Evolutionary conservation across 1,140 invertebrate species (phyloP).

Genomic region (Steinernema khuongi): DNA sequence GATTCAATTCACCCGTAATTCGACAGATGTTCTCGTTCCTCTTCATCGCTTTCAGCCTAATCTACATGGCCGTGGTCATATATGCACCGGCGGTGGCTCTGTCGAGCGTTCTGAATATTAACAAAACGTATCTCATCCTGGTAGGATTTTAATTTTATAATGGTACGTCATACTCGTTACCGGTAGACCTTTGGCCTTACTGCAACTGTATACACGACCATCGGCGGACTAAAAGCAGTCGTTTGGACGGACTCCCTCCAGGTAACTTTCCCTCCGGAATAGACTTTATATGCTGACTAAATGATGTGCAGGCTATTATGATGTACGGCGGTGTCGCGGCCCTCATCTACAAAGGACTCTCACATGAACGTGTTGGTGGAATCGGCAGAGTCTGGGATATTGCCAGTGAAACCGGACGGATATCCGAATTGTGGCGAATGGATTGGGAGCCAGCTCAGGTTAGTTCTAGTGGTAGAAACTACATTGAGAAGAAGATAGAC

Average conservation of each 20-base stretch:
- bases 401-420: conserved; percentile 30
- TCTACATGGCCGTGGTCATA: conserved; percentile 50
- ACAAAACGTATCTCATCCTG: conserved; percentile 28
- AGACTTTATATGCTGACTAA: neutral
- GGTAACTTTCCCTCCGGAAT: neutral
- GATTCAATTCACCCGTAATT: conserved; percentile 45
- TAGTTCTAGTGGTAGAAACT: neutral
- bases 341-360: conserved; percentile 33
- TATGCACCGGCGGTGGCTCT: conserved; percentile 41
- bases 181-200: conserved; percentile 34
- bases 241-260: conserved; percentile 40
- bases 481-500: neutral
- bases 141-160: conserved; percentile 13
- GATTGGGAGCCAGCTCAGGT: conserved; percentile 31
- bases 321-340: conserved; percentile 34
- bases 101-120: conserved; percentile 32
- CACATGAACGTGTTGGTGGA: conserved; percentile 31
- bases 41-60: conserved; percentile 32
- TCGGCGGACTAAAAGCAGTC: conserved; percentile 40
- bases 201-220: conserved; percentile 38
- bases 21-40: conserved; percentile 51
- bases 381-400: conserved; percentile 27
- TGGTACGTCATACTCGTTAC: conserved; percentile 10
- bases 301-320: conserved; percentile 24
- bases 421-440: conserved; percentile 26